Base-by-base conservation (phyloP, 35 echinoderm and acorn worm genomes). In the Heliocidaris erythrogramma region DNA sequence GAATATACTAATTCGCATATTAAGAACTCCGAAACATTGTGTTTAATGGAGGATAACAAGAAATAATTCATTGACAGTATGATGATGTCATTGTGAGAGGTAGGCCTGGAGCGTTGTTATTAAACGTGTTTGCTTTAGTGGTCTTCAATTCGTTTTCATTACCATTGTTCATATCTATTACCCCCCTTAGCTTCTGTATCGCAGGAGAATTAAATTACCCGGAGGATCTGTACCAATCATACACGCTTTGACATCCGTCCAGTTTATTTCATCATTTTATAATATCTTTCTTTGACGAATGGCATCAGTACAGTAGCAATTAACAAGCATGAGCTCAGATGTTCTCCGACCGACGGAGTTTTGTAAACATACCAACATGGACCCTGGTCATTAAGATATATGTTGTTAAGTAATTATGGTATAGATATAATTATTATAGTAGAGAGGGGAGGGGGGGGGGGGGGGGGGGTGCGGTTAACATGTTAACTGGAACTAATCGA, bases 401-500 rank as follows among this genome's bases (percentile, higher is more conserved):
- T 78, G 65, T 78, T 78, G 18, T 78, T 78, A 78, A 78, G 65
- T n/a, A 78, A 78, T 78, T 78, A 78, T 21, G 27, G 65, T 24
- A 78, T 27, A 78, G 52, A 56, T 56, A 14, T 56, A 53, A 10
- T 10, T 53, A 56, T 56, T 42, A 56, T 8, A 56, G 10, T 0
- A 56, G 52, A 56, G 52, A 11, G 65, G 21, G 18, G 5, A 0
- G 27, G 65, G 65, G 21, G 8, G 3, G 61, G 65, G 65, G n/a
- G 27, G 65, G 65, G 21, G 8, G 3, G 61, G 65, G 65, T n/a
- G n/a, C n/a, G n/a, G n/a, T n/a, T n/a, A n/a, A n/a, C n/a, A n/a
- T n/a, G n/a, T n/a, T 89, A 89, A 89, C 47, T 16, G 87, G 14
- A 48, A 14, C 87, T n/a, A 89, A 89, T 89, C 32, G 87, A 89